Conservation (phyloP, 2,888 invertebrate species). For the Aplocera efformata region DNA sequence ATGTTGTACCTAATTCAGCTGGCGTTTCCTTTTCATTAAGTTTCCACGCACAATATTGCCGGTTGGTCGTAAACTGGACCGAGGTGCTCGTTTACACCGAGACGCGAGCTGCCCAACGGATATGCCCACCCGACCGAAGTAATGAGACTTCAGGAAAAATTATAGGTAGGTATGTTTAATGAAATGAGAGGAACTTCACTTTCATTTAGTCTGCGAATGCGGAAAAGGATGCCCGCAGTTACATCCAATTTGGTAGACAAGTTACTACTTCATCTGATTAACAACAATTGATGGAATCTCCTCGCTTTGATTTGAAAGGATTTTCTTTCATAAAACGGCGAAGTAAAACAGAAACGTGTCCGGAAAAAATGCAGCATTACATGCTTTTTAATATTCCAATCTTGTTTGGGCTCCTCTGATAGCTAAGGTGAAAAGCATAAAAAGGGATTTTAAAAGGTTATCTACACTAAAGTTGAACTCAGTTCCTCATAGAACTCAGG, state of each 20-base stretch:
- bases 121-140: slow-evolving; percentile 43
- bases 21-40: slow-evolving; percentile 72
- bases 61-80: slow-evolving; percentile 62
- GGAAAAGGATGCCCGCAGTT: slow-evolving; percentile 28
- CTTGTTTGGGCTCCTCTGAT: too few species aligned
- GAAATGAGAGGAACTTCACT: slow-evolving; percentile 51
- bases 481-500: too few species aligned
- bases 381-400: too few species aligned
- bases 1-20: slow-evolving; percentile 40
- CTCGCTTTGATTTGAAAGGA: slow-evolving; percentile 12
- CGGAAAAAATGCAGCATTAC: too few species aligned
- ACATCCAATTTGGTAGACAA: slow-evolving; percentile 21
- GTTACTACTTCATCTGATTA: slow-evolving; percentile 19
- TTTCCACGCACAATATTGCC: slow-evolving; percentile 72
- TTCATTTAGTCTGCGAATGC: slow-evolving; percentile 31
- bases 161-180: slow-evolving; percentile 59
- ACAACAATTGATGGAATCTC: slow-evolving; percentile 16
- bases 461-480: too few species aligned
- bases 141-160: slow-evolving; percentile 64
- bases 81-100: slow-evolving; percentile 47
- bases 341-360: too few species aligned
- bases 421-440: too few species aligned
- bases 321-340: neutral
- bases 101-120: slow-evolving; percentile 38
- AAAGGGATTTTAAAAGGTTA: too few species aligned